Evolutionary conservation across 2,888 invertebrate genomes (phyloP).

Genomic region (Amorpha juglandis): DNA sequence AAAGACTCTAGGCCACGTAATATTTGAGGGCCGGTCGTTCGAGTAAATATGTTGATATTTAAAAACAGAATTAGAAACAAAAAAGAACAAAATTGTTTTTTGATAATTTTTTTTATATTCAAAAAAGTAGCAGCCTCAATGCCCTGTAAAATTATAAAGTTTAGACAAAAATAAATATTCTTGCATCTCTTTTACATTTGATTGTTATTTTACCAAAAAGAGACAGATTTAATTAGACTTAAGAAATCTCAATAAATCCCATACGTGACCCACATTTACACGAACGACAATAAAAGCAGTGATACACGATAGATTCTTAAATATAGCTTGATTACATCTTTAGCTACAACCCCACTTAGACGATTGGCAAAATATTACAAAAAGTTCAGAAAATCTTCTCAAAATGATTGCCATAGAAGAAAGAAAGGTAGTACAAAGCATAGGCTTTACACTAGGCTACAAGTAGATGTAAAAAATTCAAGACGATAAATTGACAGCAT

Average conservation of each 20-base stretch:
- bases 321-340: constrained; percentile 31
- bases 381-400: constrained; percentile 15
- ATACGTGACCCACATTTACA: constrained; percentile 40
- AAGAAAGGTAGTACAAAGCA: constrained; percentile 46
- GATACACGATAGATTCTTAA: constrained; percentile 39
- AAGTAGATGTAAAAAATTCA: constrained; percentile 53
- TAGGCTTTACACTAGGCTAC: constrained; percentile 55
- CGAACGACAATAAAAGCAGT: constrained; percentile 48
- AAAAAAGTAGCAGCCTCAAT: no score
- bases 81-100: no score
- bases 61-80: no score
- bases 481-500: constrained; percentile 81
- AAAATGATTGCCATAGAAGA: neutral
- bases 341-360: constrained; percentile 9
- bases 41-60: neutral
- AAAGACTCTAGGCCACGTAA: constrained; percentile 71
- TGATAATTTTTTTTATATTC: no score
- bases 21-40: constrained; percentile 36
- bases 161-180: no score
- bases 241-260: neutral
- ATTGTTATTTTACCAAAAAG: no score
- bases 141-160: no score
- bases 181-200: no score
- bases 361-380: constrained; percentile 8
- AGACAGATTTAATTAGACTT: no score